Evolutionary conservation across 2,888 invertebrate genomes (phyloP), one percentile per base, ranked within the genome.

Genomic region (Tenthredo amoena): DNA sequence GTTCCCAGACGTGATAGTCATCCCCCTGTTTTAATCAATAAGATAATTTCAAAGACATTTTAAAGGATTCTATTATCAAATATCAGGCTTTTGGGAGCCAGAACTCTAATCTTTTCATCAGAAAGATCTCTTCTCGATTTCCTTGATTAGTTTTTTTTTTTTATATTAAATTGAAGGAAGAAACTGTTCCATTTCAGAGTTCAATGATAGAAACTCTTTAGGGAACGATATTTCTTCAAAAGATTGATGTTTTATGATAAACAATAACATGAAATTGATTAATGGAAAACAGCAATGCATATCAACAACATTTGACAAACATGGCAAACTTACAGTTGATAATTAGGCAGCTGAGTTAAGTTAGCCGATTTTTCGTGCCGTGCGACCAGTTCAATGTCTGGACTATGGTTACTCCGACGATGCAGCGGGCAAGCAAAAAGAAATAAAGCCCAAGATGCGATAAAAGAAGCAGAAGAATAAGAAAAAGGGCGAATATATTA

Each of bases 1-100:
- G 90, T 97, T 97, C 31, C 99, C 99, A 7, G 99, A 99, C 1
- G 99, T 99, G 34, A 99, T 97, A 40, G 98, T 99, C 99, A 99
- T 99, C 0, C 99, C 99, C 98, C 99, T 99, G 92, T 83, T 58
- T 68, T 68, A 26, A 77, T 77, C 18, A 72, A 72, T 74, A 84
- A 86, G 9, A 77, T 31, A 6, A 26, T 55, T 37, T 12, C 5
- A 77, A n/a, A 18, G 0, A 72, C 21, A n/a, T 7, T n/a, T 40
- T 18, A n/a, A n/a, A 4, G 21, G 2, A 2, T 72, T 43, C 7
- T 12, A 9, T n/a, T 7, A 21, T 58, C 10, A n/a, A 21, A 1
- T n/a, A 58, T 58, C 21, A 21, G 58, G 1, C 58, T 58, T 58
- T 58, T 58, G 58, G 21, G 21, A n/a, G 21, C 21, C 21, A 10